Evolutionary conservation across 2,113 vertebrate genomes (phyloP).

Genomic region (Odobenus rosmarus): DNA sequence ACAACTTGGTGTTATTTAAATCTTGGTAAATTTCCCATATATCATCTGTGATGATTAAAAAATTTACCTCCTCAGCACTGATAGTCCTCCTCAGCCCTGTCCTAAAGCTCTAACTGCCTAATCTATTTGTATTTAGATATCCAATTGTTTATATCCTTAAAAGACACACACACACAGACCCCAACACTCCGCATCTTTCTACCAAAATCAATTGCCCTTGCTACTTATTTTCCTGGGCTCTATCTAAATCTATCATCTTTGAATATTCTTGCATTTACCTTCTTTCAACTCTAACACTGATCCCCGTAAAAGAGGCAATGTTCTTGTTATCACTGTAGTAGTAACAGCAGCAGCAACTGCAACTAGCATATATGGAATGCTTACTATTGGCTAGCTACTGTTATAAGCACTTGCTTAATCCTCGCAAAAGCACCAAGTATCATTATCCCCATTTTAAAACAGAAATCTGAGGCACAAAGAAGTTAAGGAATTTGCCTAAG

Average conservation of each 20-base stretch:
- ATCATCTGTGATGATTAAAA: background rate
- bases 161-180: background rate
- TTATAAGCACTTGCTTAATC: background rate
- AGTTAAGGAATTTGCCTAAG: conserved; percentile 1
- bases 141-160: conserved; percentile 1
- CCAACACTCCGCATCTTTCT: background rate
- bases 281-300: background rate
- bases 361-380: background rate
- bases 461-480: background rate
- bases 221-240: background rate
- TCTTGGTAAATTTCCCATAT: background rate
- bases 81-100: background rate
- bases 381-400: background rate
- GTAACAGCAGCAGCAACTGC: background rate
- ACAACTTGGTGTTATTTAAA: background rate
- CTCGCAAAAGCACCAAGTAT: background rate
- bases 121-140: background rate
- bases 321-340: background rate
- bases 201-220: background rate
- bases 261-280: background rate
- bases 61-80: background rate
- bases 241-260: background rate
- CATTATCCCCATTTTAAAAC: background rate
- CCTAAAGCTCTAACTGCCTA: background rate
- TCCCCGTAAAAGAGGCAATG: background rate